Conservation (phyloP, 2,888 invertebrate genomes). For the Phortica okadai region DNA sequence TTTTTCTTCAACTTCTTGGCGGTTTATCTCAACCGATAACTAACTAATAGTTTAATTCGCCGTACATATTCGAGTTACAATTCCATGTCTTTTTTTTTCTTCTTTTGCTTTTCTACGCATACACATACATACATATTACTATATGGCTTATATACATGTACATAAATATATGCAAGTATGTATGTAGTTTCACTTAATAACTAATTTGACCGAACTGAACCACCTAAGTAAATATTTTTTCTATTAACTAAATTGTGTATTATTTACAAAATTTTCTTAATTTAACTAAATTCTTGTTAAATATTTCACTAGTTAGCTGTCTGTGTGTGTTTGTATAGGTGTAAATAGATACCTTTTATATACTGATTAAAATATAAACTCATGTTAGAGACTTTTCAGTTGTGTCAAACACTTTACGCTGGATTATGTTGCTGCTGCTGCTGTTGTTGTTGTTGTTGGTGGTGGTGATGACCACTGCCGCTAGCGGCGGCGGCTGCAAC, state of each 20-base stretch:
- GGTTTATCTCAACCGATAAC: background rate
- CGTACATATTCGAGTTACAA: slow-evolving; percentile 23
- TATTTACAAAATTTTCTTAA: slow-evolving; percentile 64
- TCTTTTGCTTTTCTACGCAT: background rate
- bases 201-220: slow-evolving; percentile 27
- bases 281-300: slow-evolving; percentile 44
- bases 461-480: background rate
- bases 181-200: slow-evolving; percentile 14
- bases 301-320: slow-evolving; percentile 49
- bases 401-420: slow-evolving; percentile 39
- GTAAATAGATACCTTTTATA: background rate
- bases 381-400: background rate
- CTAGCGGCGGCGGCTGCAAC: slow-evolving; percentile 1
- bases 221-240: slow-evolving; percentile 23
- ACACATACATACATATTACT: background rate
- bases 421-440: slow-evolving; percentile 41
- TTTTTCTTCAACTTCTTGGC: slow-evolving; percentile 39
- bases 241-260: slow-evolving; percentile 40
- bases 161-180: background rate
- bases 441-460: slow-evolving; percentile 10
- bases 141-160: slow-evolving; percentile 16
- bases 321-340: background rate
- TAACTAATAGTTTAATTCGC: slow-evolving; percentile 5
- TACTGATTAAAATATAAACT: slow-evolving; percentile 3
- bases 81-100: slow-evolving; percentile 12